Evolutionary conservation across 2,888 invertebrate species (phyloP).

Genomic region (Drosophila colorata): DNA sequence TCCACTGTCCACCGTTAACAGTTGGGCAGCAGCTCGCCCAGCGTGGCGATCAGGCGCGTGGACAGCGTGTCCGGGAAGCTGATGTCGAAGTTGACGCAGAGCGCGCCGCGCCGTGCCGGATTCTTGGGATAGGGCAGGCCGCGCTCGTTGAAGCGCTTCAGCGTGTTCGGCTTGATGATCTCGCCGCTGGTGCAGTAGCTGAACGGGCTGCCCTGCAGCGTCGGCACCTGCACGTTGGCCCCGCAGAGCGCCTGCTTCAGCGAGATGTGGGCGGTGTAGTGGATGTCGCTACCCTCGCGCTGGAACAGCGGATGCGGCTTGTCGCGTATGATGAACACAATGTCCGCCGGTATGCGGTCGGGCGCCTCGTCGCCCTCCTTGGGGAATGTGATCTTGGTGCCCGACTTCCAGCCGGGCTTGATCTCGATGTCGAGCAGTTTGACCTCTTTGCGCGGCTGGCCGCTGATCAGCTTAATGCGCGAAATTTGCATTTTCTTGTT

Average conservation of each 20-base stretch:
- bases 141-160: conserved; percentile 93
- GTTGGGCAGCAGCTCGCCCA: conserved; percentile 92
- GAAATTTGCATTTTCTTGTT: conserved; percentile 99
- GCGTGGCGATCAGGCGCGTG: conserved; percentile 92
- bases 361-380: conserved; percentile 97
- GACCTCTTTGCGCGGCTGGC: conserved; percentile 94
- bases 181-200: conserved; percentile 90
- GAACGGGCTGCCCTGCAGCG: conserved; percentile 92
- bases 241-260: conserved; percentile 97
- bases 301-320: conserved; percentile 95
- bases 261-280: conserved; percentile 93
- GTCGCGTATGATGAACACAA: conserved; percentile 97
- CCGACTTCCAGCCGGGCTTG: conserved; percentile 98
- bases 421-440: conserved; percentile 93
- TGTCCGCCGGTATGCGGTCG: conserved; percentile 97
- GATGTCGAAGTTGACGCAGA: conserved; percentile 97
- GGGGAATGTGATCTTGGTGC: conserved; percentile 98
- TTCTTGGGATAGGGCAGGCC: conserved; percentile 97
- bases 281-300: conserved; percentile 96
- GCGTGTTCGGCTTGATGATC: conserved; percentile 94
- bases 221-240: conserved; percentile 95
- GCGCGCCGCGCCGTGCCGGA: conserved; percentile 93
- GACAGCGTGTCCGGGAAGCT: conserved; percentile 94
- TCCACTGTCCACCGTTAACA: conserved; percentile 27
- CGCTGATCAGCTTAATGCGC: conserved; percentile 90